Evolutionary conservation across 2,888 invertebrate genomes (phyloP).

Genomic region (Dusona sp.): DNA sequence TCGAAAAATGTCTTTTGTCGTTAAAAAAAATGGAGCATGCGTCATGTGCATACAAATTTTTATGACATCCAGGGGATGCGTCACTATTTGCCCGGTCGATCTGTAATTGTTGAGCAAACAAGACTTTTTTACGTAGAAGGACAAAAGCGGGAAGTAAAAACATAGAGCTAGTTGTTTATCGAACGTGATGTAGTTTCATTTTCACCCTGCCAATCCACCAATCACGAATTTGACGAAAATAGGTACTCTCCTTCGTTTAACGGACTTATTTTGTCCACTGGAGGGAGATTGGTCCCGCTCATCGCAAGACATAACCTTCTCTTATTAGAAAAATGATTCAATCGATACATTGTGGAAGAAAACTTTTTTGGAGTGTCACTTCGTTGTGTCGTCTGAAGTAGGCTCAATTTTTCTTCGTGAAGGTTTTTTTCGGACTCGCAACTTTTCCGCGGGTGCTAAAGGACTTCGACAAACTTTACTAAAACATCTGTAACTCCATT

Average conservation of each 20-base stretch:
- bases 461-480: too few relatives aligned
- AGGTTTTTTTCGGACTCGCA: background rate
- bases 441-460: background rate
- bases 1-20: constrained; percentile 85
- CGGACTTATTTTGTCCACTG: constrained; percentile 19
- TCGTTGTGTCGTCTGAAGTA: constrained; percentile 40
- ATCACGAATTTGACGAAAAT: constrained; percentile 70
- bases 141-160: background rate
- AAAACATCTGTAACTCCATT: background rate
- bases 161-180: background rate
- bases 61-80: constrained; percentile 89
- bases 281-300: constrained; percentile 17
- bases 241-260: constrained; percentile 60
- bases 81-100: constrained; percentile 81
- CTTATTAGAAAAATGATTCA: constrained; percentile 5
- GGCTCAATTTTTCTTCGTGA: background rate
- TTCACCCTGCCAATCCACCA: constrained; percentile 75
- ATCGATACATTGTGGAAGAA: constrained; percentile 36
- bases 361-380: background rate
- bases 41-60: constrained; percentile 90
- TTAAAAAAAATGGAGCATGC: constrained; percentile 56
- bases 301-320: constrained; percentile 29
- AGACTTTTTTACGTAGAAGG: background rate
- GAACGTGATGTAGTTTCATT: background rate
- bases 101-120: constrained; percentile 52